Conservation (phyloP, 2,113 vertebrate species). For the Zeus faber region DNA sequence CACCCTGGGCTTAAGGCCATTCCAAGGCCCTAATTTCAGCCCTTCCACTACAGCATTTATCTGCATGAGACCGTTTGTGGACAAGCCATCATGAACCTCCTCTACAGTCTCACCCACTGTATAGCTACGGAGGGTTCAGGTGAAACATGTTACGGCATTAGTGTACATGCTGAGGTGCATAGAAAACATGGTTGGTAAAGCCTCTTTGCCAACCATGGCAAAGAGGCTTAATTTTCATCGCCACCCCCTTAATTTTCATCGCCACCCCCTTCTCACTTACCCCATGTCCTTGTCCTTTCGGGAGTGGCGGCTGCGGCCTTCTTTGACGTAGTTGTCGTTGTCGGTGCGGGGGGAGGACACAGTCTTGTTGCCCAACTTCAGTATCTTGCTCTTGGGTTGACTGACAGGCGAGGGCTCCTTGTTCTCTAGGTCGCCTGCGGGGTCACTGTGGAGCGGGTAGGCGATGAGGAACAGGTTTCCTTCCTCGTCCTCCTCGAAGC, state of each 20-base stretch:
- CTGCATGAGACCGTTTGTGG: no score
- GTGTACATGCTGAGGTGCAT: no score
- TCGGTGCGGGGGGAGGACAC: slow-evolving; percentile 77
- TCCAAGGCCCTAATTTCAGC: no score
- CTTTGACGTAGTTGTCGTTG: slow-evolving; percentile 83
- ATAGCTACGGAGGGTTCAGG: no score
- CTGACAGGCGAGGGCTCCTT: slow-evolving; percentile 82
- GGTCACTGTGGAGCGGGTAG: slow-evolving; percentile 90
- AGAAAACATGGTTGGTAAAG: no score
- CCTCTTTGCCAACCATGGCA: no score
- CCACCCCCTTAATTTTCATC: not conserved
- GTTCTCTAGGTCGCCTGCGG: slow-evolving; percentile 81
- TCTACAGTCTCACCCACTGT: no score
- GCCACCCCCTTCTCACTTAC: slow-evolving; percentile 54
- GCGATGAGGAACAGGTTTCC: slow-evolving; percentile 93
- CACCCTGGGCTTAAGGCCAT: no score
- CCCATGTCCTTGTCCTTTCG: slow-evolving; percentile 91
- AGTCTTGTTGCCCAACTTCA: slow-evolving; percentile 88
- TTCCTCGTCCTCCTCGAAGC: slow-evolving; percentile 95
- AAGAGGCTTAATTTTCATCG: no score
- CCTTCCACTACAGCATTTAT: no score
- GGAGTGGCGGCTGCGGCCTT: slow-evolving; percentile 78
- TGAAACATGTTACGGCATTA: no score
- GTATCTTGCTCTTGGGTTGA: slow-evolving; percentile 87
- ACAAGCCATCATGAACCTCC: no score